A percentile compares a stretch with the other conserved stretches of the same genome.
phyloP scores from a whole-genome alignment of 2,888 invertebrate genomes.

The Biston stratarius region DNA sequence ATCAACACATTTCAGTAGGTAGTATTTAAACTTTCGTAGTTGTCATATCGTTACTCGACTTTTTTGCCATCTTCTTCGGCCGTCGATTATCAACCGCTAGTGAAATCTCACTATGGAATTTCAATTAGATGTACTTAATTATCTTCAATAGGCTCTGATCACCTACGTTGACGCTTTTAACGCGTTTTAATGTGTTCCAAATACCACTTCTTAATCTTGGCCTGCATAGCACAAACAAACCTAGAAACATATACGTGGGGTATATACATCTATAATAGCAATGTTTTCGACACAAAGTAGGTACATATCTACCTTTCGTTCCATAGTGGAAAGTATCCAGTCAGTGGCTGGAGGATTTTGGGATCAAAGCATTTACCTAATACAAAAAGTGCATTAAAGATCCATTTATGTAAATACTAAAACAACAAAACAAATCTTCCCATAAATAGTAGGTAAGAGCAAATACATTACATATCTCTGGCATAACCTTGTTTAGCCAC shows the following conservation, averaged over 20 bases:
- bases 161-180: conserved; percentile 31
- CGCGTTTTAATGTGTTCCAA: conserved; percentile 38
- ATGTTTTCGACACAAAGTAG: neutral
- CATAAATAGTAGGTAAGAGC: no score
- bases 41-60: no score
- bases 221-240: conserved; percentile 14
- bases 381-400: no score
- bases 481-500: no score
- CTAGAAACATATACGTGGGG: neutral
- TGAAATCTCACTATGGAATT: conserved; percentile 5
- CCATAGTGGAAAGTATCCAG: neutral
- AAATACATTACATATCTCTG: no score
- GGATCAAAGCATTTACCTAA: no score
- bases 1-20: no score
- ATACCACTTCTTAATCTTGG: conserved; percentile 38
- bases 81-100: neutral
- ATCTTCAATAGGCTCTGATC: conserved; percentile 20
- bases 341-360: no score
- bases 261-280: neutral
- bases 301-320: neutral
- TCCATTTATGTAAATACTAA: no score
- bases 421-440: no score
- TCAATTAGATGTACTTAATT: conserved; percentile 12
- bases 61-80: no score
- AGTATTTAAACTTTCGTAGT: no score